phyloP scores from a whole-genome alignment of 1,140 invertebrate genomes.

The Chionoecetes opilio region DNA sequence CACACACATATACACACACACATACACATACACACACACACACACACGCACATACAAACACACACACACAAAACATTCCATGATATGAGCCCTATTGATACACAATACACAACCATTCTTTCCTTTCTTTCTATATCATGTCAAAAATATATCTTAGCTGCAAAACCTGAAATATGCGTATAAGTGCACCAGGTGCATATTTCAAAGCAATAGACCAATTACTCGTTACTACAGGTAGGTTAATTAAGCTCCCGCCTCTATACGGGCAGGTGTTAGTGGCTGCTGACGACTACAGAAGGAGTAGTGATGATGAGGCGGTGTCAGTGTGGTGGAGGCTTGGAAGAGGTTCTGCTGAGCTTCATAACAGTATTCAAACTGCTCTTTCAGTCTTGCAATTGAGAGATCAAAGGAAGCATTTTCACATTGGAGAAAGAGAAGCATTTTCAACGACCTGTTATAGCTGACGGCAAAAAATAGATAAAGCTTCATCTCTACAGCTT shows the following conservation, averaged over 20 bases:
- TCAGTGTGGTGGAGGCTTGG: neutral
- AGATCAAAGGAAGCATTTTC: neutral
- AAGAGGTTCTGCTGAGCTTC: neutral
- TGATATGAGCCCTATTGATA: no score
- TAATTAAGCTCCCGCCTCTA: neutral
- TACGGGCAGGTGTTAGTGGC: conserved; percentile 7
- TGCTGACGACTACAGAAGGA: neutral
- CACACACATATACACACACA: no score
- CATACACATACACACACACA: no score
- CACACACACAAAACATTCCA: no score
- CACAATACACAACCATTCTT: neutral
- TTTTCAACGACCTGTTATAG: neutral
- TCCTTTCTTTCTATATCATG: neutral
- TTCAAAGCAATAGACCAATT: neutral
- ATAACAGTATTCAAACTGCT: neutral
- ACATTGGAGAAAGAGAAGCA: neutral
- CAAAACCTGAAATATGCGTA: neutral
- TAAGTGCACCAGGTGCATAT: neutral
- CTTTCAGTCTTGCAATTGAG: neutral
- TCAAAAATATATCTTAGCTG: neutral
- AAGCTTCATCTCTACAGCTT: neutral
- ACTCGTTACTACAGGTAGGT: neutral
- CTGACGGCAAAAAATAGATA: neutral
- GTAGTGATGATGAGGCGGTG: neutral
- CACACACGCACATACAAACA: no score